phyloP scores from a whole-genome alignment of 2,113 vertebrate species.

The Sinosuthora webbiana region DNA sequence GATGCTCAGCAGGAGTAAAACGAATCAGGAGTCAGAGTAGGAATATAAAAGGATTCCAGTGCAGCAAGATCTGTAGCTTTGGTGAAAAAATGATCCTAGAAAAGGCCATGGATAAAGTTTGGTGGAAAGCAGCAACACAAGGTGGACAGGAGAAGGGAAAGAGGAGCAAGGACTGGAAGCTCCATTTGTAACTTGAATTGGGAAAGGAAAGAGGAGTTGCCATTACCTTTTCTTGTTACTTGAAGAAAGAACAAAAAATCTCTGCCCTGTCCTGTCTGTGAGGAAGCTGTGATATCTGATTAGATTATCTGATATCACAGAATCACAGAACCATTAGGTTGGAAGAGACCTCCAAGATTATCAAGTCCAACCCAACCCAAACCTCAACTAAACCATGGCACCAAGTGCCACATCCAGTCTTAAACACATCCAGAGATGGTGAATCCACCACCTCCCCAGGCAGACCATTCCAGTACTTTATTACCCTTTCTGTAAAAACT shows the following conservation, averaged over 20 bases:
- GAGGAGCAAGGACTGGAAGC: background rate
- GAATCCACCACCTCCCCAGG: no score
- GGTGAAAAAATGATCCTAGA: background rate
- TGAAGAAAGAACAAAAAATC: background rate
- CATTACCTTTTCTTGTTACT: background rate
- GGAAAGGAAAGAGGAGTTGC: background rate
- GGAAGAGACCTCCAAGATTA: no score
- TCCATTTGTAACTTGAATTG: background rate
- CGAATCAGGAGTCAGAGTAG: background rate
- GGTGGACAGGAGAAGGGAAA: background rate
- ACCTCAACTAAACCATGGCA: no score
- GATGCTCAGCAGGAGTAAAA: background rate
- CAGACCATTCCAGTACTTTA: no score
- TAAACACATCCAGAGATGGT: no score
- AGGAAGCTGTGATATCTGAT: background rate
- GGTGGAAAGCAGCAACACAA: background rate
- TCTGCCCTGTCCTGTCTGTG: background rate
- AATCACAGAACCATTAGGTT: no score
- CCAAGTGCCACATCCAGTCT: no score
- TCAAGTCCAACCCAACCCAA: no score
- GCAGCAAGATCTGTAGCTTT: background rate
- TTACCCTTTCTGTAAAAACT: no score
- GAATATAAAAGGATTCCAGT: background rate
- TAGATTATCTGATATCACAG: background rate
- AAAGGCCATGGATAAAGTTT: background rate